Base-by-base conservation (phyloP, 2,797 vertebrate species). In the Leptodactylus fallax region DNA sequence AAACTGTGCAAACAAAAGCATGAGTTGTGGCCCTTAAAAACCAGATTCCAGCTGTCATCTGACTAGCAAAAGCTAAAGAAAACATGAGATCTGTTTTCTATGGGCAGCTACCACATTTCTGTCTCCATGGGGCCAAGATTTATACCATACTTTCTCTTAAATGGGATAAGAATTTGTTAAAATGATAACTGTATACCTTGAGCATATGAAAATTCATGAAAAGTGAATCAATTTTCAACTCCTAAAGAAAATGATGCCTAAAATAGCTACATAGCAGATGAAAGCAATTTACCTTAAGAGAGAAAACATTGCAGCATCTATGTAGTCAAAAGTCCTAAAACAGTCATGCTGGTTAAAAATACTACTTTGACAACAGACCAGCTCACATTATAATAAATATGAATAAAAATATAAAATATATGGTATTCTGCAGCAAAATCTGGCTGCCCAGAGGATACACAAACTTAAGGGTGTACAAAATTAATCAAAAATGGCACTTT, bases 401-500 rank as follows among this genome's bases (percentile, higher is more conserved):
- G 82, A 89, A 86, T 51, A 83, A 86, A 86, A 79, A 79, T 85
- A 81, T 55, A 77, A 86, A 87, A 89, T 82, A 89, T 49, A 86
- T 83, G 79, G 23, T 86, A 69, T n/a, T 63, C 63, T 76, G 72
- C 84, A 86, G 83, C 14, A 83, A 79, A 84, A 80, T 53, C 74
- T 71, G 60, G 74, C 81, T 61, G 71, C 74, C 56, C 60, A 77
- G 56, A 83, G 36, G 55, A 86, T 82, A 85, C 81, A 78, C 45
- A 83, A 78, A 87, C 78, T 69, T 51, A 77, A 49, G 21, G 79
- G 58, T 72, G 77, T 87, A 89, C 17, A 89, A 86, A 86, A 86
- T 78, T 47, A 87, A 71, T 11, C 3, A 87, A 87, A 77, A 85
- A 89, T 89, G 88, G 88, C 88, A 89, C 88, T 89, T 84, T 45